phyloP scores from a whole-genome alignment of 2,113 vertebrate species.

The Zosterops hypoxanthus region DNA sequence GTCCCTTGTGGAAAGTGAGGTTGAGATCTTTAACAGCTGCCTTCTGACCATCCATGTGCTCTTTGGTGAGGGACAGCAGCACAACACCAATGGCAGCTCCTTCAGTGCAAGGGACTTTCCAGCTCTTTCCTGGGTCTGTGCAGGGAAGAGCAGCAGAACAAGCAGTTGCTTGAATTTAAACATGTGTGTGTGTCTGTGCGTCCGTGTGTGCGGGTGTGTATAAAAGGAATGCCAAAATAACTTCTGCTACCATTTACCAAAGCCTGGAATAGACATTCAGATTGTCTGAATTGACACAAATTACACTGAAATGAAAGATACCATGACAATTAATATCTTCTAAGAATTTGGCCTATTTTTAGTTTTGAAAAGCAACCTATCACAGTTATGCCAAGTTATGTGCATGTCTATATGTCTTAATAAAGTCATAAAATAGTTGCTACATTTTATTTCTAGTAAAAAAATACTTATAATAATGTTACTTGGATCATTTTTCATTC shows the following conservation, averaged over 20 bases:
- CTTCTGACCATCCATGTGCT: background rate
- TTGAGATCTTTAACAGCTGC: constrained; percentile 66
- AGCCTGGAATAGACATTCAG: background rate
- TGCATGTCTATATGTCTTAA: background rate
- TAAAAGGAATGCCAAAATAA: background rate
- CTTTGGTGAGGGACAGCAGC: constrained; percentile 72
- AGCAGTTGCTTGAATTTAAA: background rate
- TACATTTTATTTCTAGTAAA: background rate
- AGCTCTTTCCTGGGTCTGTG: background rate
- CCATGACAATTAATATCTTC: background rate
- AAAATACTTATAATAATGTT: background rate
- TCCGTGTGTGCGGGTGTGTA: too few relatives aligned
- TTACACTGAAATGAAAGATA: background rate
- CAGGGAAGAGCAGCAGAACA: background rate
- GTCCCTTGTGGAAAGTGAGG: constrained; percentile 66
- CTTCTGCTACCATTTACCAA: background rate
- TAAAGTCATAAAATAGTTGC: background rate
- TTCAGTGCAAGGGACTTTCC: background rate
- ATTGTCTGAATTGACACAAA: background rate
- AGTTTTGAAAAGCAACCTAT: background rate
- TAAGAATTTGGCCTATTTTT: background rate
- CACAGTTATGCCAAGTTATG: background rate
- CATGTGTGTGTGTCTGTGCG: accelerated
- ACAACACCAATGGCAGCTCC: background rate
- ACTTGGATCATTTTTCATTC: background rate